Evolutionary conservation across 2,113 vertebrate species (phyloP), one percentile per base, ranked within the genome.

Genomic region (Psammodynastes pulverulentus): DNA sequence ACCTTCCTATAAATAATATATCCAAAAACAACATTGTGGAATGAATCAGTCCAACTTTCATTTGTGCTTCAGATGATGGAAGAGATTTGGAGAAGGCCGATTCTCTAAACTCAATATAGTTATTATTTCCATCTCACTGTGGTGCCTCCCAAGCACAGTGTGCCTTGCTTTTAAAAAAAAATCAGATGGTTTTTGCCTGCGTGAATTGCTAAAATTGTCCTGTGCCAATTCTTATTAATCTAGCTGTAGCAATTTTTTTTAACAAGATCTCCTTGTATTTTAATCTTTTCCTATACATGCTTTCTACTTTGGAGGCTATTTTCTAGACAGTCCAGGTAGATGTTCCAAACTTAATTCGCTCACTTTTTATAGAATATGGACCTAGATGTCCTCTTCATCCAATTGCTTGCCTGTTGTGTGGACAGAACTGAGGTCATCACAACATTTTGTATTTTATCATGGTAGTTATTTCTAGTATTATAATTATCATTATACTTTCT

Each of bases 1-100:
- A 97, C 95, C 94, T 97, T 97, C 95, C 96, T 97, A 97, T 96
- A 95, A 97, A 94, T 1, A 24, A 97, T 96, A 96, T 97, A 97
- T 97, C 96, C 97, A 97, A 96, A 93, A 97, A 97, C 89, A 95
- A 94, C 95, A 96, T 97, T 94, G 56, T 79, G 46, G 95, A 95
- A 97, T 97, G 95, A 96, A 97, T 96, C 95, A 52, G 93, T 91
- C 91, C 92, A 0, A 93, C 92, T 97, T 97, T 96, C 93, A 95
- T 96, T 96, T 96, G 94, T 96, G 94, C 95, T 97, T 96, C 95
- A 97, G 93, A 96, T 94, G 95, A 96, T 94, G 94, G 67, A 95
- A 95, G 95, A 96, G 95, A 94, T 94, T 94, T 79, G 92, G 96
- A 92, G 92, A 91, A 0, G 39, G 93, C 92, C 87, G 58, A 94